Base-by-base conservation (phyloP, 2,888 invertebrate genomes). In the Folsomia manolachei region DNA sequence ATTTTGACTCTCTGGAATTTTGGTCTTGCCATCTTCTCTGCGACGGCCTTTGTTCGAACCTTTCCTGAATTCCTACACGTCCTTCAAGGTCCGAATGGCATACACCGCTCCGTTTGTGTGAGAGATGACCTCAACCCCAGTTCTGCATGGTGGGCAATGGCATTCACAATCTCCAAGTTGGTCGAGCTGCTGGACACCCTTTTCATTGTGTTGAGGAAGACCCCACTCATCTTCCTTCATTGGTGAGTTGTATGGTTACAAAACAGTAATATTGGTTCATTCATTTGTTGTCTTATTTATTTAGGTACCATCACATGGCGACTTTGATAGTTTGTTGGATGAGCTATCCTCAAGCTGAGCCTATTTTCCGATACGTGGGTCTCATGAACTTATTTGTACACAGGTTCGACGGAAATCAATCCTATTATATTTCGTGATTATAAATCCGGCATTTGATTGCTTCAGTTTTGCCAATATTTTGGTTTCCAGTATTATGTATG, bases 41-140 rank as follows among this genome's bases (percentile, higher is more conserved):
- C 60, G 2, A n/a, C 62, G 11, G 62, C 56, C 14, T 60, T 71
- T 25, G 26, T 53, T 19, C 39, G 76, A 67, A 75, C 75, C 60
- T 63, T 71, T 19, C 79, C 79, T 1, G 77, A 78, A 72, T 73
- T 77, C 66, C 67, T 76, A 26, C 65, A 78, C 61, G 76, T 79
- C 53, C 71, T 78, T 53, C 27, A 70, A 53, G 73, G 73, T 18
- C 72, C 73, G 69, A 75, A 80, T 74, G 80, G 80, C 66, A 69
- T 80, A 70, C 75, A 80, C 72, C 68, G 75, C 71, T 77, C 78
- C 74, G 77, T 79, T 63, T 80, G 80, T 69, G 71, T 74, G 71
- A 74, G 76, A 53, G 76, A 76, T 51, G 72, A 70, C 1, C 61
- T 76, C 7, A 76, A 76, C 65, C 76, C 76, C 61, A 74, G 74